phyloP scores from a whole-genome alignment of 2,113 vertebrate genomes.

The Phycodurus eques region DNA sequence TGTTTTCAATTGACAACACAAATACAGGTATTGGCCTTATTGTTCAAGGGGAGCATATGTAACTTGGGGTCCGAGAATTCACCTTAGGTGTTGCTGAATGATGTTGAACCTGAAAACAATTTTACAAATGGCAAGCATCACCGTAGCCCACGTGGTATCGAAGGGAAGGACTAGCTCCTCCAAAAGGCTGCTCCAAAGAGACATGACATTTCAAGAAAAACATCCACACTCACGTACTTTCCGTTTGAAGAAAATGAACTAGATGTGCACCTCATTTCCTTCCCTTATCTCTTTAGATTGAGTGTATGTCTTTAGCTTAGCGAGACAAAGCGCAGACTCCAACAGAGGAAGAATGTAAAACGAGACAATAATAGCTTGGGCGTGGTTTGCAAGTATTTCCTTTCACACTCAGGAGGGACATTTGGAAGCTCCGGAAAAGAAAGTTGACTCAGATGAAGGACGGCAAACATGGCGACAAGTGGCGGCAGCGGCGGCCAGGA shows the following conservation, averaged over 20 bases:
- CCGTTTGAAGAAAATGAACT: not conserved
- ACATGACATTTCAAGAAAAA: not conserved
- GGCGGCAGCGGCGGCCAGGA: conserved; percentile 9
- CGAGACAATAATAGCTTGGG: conserved; percentile 24
- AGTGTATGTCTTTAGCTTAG: not conserved
- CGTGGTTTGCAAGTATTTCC: conserved; percentile 37
- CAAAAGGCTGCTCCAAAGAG: too few relatives aligned
- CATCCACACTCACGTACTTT: not conserved
- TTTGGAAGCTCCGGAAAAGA: conserved; percentile 5
- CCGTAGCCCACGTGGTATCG: conserved; percentile 1
- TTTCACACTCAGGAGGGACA: not conserved
- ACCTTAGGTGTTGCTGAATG: not conserved
- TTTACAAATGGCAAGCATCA: not conserved
- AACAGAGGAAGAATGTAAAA: conserved; percentile 24
- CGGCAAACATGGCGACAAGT: conserved; percentile 26
- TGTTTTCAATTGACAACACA: too few relatives aligned
- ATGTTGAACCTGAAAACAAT: not conserved
- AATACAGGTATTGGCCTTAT: too few relatives aligned
- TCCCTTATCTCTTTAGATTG: conserved; percentile 4
- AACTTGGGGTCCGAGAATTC: too few relatives aligned
- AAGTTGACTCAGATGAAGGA: not conserved
- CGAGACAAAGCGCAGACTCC: not conserved
- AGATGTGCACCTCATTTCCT: conserved; percentile 36
- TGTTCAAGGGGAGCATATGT: not conserved
- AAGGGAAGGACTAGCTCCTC: conserved; percentile 30